A percentile compares a stretch with the other conserved stretches of the same genome.
phyloP scores from a whole-genome alignment of 2,113 vertebrate genomes.

The Podiceps cristatus region DNA sequence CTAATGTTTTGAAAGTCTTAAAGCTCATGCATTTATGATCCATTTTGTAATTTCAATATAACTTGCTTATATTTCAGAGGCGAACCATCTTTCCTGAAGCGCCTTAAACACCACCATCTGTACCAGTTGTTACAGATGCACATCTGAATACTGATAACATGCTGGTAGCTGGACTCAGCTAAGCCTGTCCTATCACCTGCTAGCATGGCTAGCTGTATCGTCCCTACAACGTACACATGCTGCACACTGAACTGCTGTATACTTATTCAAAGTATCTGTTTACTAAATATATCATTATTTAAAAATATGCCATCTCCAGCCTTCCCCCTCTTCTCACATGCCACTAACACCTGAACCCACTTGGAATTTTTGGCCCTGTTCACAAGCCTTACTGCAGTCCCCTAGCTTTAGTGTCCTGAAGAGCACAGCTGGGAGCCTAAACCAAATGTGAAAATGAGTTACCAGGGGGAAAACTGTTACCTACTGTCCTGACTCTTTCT shows the following conservation, averaged over 20 bases:
- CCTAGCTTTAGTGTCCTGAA: background rate
- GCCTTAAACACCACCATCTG: background rate
- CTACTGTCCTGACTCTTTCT: background rate
- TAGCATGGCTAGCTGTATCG: background rate
- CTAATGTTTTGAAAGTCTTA: background rate
- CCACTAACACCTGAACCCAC: background rate
- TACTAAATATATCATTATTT: background rate
- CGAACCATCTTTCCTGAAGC: background rate
- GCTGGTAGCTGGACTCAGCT: rapidly evolving
- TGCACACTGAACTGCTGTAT: background rate
- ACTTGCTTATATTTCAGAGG: background rate
- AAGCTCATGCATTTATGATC: background rate
- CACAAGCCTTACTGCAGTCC: background rate
- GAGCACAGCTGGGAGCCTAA: background rate
- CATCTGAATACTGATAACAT: background rate
- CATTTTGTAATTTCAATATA: background rate
- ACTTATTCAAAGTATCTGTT: background rate
- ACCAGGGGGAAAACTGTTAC: background rate
- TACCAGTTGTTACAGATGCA: background rate
- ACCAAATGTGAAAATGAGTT: background rate
- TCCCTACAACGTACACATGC: background rate
- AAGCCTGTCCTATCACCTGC: background rate
- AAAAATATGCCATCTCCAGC: background rate
- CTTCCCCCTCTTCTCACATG: background rate
- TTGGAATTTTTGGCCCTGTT: background rate